Base-by-base conservation (phyloP, 2,888 invertebrate genomes). In the Steinernema carpocapsae region DNA sequence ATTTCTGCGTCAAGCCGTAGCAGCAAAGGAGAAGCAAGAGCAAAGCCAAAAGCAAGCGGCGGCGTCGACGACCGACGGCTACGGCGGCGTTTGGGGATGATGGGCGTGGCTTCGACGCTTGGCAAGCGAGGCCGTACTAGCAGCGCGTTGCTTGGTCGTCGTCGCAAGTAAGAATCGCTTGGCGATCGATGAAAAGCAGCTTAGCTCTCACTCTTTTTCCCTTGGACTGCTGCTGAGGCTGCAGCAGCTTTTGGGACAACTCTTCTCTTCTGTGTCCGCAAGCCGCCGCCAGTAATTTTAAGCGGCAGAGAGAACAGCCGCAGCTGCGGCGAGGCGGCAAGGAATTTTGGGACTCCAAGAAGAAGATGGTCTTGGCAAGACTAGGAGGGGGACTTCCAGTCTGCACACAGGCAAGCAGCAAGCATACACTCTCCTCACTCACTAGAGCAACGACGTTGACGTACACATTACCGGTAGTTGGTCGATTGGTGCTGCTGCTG, bases 1-100 rank as follows among this genome's bases (percentile, higher is more conserved):
- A n/a, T n/a, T 56, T 56, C 26, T 56, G 56, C 56, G 56, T 56
- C 56, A 56, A 56, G 56, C 56, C n/a, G n/a, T n/a, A n/a, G n/a
- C n/a, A n/a, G n/a, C n/a, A n/a, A n/a, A n/a, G n/a, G n/a, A n/a
- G n/a, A n/a, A n/a, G n/a, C n/a, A n/a, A n/a, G n/a, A n/a, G n/a
- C n/a, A n/a, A n/a, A 56, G 56, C 56, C 56, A 56, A 56, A 56
- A 56, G 56, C 56, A 26, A 56, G 56, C n/a, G 48, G 48, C 48
- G 48, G 48, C n/a, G 48, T 19, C 48, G n/a, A n/a, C n/a, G n/a
- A n/a, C n/a, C n/a, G n/a, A n/a, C n/a, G n/a, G n/a, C n/a, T n/a
- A n/a, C n/a, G n/a, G n/a, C n/a, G n/a, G n/a, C n/a, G n/a, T n/a
- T n/a, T n/a, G n/a, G n/a, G n/a, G n/a, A n/a, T n/a, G n/a, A n/a